These are phyloP conservation scores for Microcebus lehilahytsara DNA, from an alignment of 2,113 vertebrate species.

Conservation along the genomic window DNA sequence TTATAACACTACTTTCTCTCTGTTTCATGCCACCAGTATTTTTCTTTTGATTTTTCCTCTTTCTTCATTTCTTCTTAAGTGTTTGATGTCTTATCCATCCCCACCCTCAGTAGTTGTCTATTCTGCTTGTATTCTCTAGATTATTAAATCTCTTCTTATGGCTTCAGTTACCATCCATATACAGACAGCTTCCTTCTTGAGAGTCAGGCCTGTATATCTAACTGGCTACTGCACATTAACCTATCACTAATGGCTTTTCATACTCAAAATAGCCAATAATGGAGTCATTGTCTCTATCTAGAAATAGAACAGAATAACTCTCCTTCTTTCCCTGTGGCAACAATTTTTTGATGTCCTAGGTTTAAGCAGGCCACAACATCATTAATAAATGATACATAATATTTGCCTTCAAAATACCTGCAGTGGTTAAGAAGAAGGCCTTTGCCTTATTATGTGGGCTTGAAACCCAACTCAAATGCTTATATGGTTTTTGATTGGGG, in stretches of 20 bases:
- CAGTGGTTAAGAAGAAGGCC: neutral
- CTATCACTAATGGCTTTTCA: neutral
- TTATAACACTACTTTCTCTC: neutral
- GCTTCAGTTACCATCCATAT: neutral
- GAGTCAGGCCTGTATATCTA: neutral
- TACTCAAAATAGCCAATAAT: neutral
- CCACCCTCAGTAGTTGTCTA: neutral
- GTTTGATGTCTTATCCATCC: neutral
- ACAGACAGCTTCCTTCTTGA: neutral
- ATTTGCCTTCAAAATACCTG: constrained; percentile 4
- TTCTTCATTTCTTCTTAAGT: neutral
- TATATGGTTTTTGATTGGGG: neutral
- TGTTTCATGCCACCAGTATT: neutral
- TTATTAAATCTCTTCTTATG: neutral
- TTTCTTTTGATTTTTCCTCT: neutral
- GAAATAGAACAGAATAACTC: neutral
- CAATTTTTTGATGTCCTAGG: neutral
- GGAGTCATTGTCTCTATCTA: neutral
- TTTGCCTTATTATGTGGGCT: neutral
- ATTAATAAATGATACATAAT: neutral
- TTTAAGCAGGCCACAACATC: neutral
- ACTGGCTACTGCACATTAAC: neutral
- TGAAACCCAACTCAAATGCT: neutral
- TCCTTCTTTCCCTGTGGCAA: neutral
- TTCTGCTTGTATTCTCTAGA: neutral